Evolutionary conservation across 2,888 invertebrate species (phyloP).

Genomic region (Drosophila suboccidentalis): DNA sequence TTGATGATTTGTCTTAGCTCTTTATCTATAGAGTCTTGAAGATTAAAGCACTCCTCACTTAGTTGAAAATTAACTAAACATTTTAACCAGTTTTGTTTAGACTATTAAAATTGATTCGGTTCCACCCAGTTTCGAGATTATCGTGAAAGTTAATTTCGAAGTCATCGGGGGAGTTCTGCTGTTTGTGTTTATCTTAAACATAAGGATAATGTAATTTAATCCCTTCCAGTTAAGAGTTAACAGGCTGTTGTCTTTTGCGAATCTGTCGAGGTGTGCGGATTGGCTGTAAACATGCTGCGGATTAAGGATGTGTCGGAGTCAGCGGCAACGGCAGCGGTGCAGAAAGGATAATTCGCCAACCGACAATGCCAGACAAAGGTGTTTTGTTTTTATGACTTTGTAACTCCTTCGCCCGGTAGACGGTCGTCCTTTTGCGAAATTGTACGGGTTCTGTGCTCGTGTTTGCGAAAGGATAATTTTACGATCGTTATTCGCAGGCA

Average conservation of each 20-base stretch:
- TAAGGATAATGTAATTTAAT: constrained; percentile 83
- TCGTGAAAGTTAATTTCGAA: constrained; percentile 23
- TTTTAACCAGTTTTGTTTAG: background rate
- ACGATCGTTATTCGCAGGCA: constrained; percentile 62
- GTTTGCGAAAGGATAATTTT: constrained; percentile 75
- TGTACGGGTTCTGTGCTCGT: constrained; percentile 47
- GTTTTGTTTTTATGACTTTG: constrained; percentile 83
- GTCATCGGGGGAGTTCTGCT: constrained; percentile 26
- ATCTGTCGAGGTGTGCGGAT: constrained; percentile 57
- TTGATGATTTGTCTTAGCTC: no score
- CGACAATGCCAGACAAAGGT: constrained; percentile 76
- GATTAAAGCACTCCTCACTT: no score
- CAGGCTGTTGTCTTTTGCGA: constrained; percentile 68
- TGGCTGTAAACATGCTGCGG: constrained; percentile 59
- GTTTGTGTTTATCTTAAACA: constrained; percentile 83
- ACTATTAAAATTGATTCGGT: constrained; percentile 17
- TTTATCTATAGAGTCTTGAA: no score
- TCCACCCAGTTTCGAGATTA: constrained; percentile 12
- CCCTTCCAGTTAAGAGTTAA: constrained; percentile 81
- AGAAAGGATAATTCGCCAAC: constrained; percentile 74
- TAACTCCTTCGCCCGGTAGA: constrained; percentile 77
- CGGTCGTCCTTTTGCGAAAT: constrained; percentile 27
- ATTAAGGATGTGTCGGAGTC: constrained; percentile 53
- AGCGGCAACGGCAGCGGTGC: constrained; percentile 49
- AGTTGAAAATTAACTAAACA: background rate